A percentile compares a stretch with the other conserved stretches of the same genome.
Conservation (phyloP, 1,140 invertebrate species). For the Camponotus floridanus region DNA sequence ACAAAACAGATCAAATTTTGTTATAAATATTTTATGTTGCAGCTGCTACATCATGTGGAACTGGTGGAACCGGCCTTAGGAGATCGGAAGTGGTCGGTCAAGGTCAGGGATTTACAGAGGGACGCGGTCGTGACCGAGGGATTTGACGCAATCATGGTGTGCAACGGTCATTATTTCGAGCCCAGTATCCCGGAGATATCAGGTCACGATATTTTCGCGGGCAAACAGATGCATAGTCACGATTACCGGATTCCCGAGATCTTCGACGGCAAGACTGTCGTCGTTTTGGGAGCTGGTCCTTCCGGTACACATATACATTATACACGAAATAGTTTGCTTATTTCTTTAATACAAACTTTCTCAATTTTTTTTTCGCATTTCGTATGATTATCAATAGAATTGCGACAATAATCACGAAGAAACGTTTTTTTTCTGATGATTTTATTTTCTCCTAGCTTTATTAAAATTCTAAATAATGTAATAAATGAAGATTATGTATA, state of each 20-base stretch:
- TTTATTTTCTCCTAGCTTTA: too few relatives aligned
- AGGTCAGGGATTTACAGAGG: constrained; percentile 88
- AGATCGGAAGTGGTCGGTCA: constrained; percentile 88
- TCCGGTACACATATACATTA: constrained; percentile 88
- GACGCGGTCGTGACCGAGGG: constrained; percentile 85
- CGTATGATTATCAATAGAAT: background rate
- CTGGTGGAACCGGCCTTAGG: constrained; percentile 85
- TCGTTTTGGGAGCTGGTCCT: constrained; percentile 94
- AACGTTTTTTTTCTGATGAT: background rate
- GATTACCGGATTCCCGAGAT: constrained; percentile 92
- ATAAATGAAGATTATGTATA: background rate
- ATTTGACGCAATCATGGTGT: constrained; percentile 94
- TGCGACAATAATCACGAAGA: background rate
- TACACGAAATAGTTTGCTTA: background rate
- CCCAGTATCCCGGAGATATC: constrained; percentile 88
- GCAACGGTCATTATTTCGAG: constrained; percentile 94
- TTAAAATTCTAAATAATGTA: too few relatives aligned
- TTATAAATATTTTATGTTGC: constrained; percentile 56
- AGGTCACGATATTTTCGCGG: constrained; percentile 90
- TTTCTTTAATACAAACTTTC: constrained; percentile 5
- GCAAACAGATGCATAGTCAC: constrained; percentile 93
- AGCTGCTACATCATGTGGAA: constrained; percentile 90
- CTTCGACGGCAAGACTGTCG: constrained; percentile 90
- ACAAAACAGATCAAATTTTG: background rate
- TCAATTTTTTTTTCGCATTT: background rate